Conservation (phyloP, 2,113 vertebrate species). For the Rhabdomys dilectus region DNA sequence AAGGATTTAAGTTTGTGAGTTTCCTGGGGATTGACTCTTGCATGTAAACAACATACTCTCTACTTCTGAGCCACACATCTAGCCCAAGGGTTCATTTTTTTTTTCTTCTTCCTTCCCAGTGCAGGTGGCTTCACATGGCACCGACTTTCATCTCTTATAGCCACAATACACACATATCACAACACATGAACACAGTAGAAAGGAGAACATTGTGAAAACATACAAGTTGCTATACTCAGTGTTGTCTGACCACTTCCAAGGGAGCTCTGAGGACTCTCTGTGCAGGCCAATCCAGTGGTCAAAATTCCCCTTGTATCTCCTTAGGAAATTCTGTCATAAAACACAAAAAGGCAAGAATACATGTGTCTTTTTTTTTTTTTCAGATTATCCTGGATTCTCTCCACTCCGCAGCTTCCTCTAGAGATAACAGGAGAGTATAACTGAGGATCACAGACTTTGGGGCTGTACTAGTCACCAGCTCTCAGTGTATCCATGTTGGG, state of each 20-base stretch:
- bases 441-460: too few species aligned
- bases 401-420: too few species aligned
- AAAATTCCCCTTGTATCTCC: not conserved
- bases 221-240: not conserved
- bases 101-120: not conserved
- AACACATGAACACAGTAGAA: not conserved
- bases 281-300: constrained; percentile 53
- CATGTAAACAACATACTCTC: not conserved
- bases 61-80: not conserved
- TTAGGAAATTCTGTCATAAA: too few species aligned
- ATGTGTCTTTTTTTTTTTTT: too few species aligned
- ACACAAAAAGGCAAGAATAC: too few species aligned
- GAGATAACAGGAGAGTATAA: too few species aligned
- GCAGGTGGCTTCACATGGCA: too few species aligned
- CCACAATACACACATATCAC: not conserved
- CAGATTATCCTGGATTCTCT: too few species aligned
- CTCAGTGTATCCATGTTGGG: too few species aligned
- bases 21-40: not conserved
- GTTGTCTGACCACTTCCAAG: constrained; percentile 56
- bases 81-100: not conserved
- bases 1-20: not conserved
- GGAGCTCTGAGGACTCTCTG: not conserved
- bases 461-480: too few species aligned
- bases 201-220: not conserved
- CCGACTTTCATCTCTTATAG: not conserved